These are phyloP conservation scores for Columba janthina DNA, from an alignment of 2,113 vertebrate species.

Conservation along the genomic window DNA sequence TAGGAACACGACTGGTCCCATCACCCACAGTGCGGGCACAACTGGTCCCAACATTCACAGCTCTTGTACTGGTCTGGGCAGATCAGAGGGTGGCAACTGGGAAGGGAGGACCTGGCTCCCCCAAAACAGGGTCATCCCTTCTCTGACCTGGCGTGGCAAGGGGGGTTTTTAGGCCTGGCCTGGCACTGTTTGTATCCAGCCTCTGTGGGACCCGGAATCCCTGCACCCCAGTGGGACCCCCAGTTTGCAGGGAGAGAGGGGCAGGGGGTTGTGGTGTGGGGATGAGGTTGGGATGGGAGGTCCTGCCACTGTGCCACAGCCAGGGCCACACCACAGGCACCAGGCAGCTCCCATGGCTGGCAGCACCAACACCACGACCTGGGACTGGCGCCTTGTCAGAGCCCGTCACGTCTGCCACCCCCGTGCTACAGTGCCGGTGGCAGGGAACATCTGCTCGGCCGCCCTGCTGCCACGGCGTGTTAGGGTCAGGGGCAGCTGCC, in stretches of 20 bases:
- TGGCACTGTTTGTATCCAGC: background rate
- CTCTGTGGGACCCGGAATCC: background rate
- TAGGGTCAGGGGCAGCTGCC: slow-evolving; percentile 71
- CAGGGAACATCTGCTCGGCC: slow-evolving; percentile 84
- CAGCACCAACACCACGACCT: background rate
- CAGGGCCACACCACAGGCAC: background rate
- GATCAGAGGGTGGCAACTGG: background rate
- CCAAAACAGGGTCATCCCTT: background rate
- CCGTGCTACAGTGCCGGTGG: slow-evolving; percentile 70
- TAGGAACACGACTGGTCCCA: accelerated
- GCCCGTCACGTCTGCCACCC: background rate
- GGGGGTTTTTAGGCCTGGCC: accelerated
- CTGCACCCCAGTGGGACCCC: background rate
- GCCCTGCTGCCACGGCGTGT: slow-evolving; percentile 72
- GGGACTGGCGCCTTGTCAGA: background rate
- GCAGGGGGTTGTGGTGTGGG: accelerated
- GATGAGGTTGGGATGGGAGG: background rate
- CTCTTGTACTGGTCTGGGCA: background rate
- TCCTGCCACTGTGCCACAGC: background rate
- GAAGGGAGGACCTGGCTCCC: background rate
- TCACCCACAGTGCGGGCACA: accelerated
- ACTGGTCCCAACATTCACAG: accelerated
- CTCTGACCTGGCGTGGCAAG: background rate
- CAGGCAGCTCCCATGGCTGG: background rate
- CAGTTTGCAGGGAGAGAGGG: no score